These are phyloP conservation scores for Ciconia boyciana DNA, from an alignment of 2,113 vertebrate species.

Conservation along the genomic window DNA sequence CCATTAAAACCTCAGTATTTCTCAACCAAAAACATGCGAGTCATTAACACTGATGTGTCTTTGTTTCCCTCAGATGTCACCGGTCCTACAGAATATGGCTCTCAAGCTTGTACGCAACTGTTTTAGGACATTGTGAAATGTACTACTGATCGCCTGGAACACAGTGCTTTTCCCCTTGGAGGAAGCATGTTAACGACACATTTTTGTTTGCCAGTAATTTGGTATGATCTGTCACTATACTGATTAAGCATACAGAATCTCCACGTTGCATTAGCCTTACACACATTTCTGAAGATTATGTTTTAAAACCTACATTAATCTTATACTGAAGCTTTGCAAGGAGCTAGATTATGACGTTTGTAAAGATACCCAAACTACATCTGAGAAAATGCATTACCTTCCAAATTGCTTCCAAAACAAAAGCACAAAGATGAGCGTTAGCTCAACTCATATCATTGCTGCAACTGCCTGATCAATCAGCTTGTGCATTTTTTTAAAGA, in stretches of 20 bases:
- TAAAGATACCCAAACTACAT: not conserved
- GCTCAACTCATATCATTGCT: not conserved
- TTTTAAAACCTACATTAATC: not conserved
- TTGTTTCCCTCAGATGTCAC: not conserved
- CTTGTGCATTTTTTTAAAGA: not conserved
- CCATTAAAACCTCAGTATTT: not conserved
- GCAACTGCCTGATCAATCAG: not conserved
- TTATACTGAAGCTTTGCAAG: not conserved
- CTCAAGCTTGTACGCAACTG: not conserved
- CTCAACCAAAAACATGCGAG: not conserved
- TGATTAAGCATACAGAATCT: not conserved
- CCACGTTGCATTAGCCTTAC: not conserved
- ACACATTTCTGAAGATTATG: not conserved
- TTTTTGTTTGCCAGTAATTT: not conserved
- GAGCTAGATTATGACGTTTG: not conserved
- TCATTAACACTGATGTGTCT: not conserved
- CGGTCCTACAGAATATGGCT: not conserved
- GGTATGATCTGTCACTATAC: not conserved
- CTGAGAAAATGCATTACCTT: not conserved
- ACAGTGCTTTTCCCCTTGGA: not conserved
- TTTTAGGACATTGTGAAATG: not conserved
- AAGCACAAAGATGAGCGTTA: not conserved
- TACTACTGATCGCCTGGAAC: too few species aligned
- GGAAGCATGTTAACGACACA: accelerated
- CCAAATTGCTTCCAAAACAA: not conserved